Evolutionary conservation across 2,888 invertebrate genomes (phyloP).

Genomic region (Plebejus anna): DNA sequence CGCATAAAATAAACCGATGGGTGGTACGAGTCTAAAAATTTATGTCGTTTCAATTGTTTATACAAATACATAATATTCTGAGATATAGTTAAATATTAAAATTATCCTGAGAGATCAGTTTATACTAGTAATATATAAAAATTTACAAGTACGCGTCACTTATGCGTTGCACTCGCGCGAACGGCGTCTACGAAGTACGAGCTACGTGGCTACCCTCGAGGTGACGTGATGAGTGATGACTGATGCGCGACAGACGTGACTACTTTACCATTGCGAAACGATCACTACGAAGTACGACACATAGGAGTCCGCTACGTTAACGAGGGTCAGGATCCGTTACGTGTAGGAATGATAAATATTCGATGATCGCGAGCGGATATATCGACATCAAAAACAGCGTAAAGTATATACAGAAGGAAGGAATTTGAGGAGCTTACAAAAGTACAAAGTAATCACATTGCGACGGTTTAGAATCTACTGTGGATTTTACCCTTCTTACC

Average conservation of each 20-base stretch:
- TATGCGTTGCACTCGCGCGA: conserved; percentile 49
- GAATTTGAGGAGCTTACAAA: conserved; percentile 78
- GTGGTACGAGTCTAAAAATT: conserved; percentile 68
- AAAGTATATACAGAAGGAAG: conserved; percentile 74
- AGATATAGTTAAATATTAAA: conserved; percentile 73
- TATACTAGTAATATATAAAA: conserved; percentile 72
- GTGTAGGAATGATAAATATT: conserved; percentile 21
- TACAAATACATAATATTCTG: conserved; percentile 73
- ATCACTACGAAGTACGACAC: conserved; percentile 26
- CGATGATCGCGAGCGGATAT: conserved; percentile 28
- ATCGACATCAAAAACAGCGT: conserved; percentile 57
- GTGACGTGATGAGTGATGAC: conserved; percentile 32
- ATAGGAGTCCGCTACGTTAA: conserved; percentile 32
- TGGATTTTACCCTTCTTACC: conserved; percentile 73
- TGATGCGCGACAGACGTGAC: conserved; percentile 48
- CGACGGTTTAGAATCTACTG: conserved; percentile 73
- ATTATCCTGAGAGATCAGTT: conserved; percentile 79
- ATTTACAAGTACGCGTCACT: conserved; percentile 72
- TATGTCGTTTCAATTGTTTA: conserved; percentile 72
- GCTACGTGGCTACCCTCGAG: conserved; percentile 50
- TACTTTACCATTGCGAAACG: conserved; percentile 37
- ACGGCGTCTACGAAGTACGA: conserved; percentile 36
- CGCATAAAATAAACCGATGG: conserved; percentile 62
- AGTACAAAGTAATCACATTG: conserved; percentile 77
- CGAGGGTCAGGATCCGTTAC: conserved; percentile 38